Evolutionary conservation across 2,888 invertebrate species (phyloP).

Genomic region (Lycia hirtaria): DNA sequence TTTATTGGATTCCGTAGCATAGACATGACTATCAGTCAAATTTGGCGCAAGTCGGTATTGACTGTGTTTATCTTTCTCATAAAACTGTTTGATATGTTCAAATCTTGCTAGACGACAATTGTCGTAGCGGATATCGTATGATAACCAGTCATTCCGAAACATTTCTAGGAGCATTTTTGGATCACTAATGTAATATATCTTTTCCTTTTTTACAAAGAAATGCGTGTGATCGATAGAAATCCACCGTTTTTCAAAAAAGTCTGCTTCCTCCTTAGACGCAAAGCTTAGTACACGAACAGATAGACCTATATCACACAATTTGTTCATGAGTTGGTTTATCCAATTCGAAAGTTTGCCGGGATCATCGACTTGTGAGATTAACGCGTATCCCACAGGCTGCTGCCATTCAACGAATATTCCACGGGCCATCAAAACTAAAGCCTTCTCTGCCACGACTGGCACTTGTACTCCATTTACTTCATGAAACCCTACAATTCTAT

Average conservation of each 20-base stretch:
- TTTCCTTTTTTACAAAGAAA: slow-evolving; percentile 8
- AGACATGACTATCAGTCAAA: slow-evolving; percentile 15
- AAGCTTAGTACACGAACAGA: slow-evolving; percentile 30
- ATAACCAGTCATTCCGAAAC: slow-evolving; percentile 3
- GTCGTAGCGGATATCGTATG: neutral
- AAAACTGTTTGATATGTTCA: slow-evolving; percentile 19
- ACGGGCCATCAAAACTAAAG: slow-evolving; percentile 40
- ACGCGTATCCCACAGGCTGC: slow-evolving; percentile 42
- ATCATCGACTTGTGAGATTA: slow-evolving; percentile 39
- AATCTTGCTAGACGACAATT: slow-evolving; percentile 6
- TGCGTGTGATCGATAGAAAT: neutral
- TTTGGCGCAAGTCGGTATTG: slow-evolving; percentile 19
- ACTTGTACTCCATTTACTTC: slow-evolving; percentile 42
- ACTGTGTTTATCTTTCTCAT: slow-evolving; percentile 6
- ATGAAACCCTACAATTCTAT: slow-evolving; percentile 46
- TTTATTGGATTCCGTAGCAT: slow-evolving; percentile 1
- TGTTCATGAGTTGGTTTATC: slow-evolving; percentile 42
- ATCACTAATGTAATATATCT: slow-evolving; percentile 12
- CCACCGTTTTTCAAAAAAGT: slow-evolving; percentile 14
- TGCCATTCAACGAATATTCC: slow-evolving; percentile 44
- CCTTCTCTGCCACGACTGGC: slow-evolving; percentile 38
- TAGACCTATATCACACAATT: slow-evolving; percentile 42
- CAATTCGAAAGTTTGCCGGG: slow-evolving; percentile 32
- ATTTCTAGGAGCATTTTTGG: slow-evolving; percentile 2
- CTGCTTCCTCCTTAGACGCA: slow-evolving; percentile 8